phyloP scores from a whole-genome alignment of 2,888 invertebrate genomes.

The Helicoverpa assulta region DNA sequence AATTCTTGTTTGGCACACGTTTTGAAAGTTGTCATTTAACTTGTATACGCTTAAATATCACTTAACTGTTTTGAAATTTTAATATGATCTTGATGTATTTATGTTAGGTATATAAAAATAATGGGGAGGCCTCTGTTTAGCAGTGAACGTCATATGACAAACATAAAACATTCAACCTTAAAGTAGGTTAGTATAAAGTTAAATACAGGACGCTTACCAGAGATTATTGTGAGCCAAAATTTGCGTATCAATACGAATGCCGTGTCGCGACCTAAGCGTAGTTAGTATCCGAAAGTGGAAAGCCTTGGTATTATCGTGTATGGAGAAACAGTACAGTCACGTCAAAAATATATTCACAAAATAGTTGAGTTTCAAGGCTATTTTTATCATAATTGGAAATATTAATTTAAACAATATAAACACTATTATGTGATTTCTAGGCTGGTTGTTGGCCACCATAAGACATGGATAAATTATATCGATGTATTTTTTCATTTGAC shows the following conservation, averaged over 20 bases:
- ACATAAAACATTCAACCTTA: neutral
- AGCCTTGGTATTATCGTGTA: constrained; percentile 86
- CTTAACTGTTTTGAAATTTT: constrained; percentile 26
- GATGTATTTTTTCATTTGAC: neutral
- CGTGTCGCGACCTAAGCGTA: constrained; percentile 71
- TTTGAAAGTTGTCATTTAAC: constrained; percentile 56
- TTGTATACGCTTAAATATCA: constrained; percentile 34
- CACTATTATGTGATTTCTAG: neutral
- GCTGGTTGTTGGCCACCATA: neutral
- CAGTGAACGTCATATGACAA: too few relatives aligned
- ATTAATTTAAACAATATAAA: neutral
- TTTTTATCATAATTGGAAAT: neutral
- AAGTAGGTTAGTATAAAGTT: too few relatives aligned
- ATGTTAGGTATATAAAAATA: constrained; percentile 1
- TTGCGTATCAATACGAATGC: constrained; percentile 71
- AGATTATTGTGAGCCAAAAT: constrained; percentile 66
- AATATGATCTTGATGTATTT: constrained; percentile 8
- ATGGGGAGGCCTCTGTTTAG: too few relatives aligned
- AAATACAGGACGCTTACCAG: constrained; percentile 34
- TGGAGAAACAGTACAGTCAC: constrained; percentile 68
- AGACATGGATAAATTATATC: neutral
- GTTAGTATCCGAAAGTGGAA: constrained; percentile 84
- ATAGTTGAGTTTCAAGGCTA: constrained; percentile 1
- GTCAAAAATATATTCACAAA: neutral
- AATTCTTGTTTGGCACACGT: constrained; percentile 48